Percentiles rank a stretch among this genome's conserved stretches.
phyloP scores from a whole-genome alignment of 2,888 invertebrate species.

The Alviniconcha strummeri region DNA sequence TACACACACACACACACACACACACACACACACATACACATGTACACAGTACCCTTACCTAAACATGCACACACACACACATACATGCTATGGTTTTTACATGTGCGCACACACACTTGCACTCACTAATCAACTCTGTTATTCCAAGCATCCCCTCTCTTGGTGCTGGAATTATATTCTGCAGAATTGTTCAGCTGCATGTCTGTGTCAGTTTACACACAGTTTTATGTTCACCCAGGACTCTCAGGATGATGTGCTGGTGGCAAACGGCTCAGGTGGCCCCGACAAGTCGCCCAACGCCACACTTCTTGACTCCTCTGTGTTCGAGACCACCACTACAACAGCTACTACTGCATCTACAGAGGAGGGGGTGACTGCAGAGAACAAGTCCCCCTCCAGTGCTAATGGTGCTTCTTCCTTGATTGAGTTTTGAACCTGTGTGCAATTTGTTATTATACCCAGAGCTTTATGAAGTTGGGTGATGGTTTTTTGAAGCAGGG shows the following conservation, averaged over 20 bases:
- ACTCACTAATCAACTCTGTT: no score
- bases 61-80: no score
- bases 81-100: no score
- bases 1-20: no score
- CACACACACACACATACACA: no score
- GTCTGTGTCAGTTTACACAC: no score
- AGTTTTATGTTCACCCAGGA: constrained; percentile 8
- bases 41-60: no score
- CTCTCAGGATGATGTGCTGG: constrained; percentile 11
- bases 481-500: background rate
- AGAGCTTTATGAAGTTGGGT: background rate
- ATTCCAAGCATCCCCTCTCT: no score
- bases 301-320: constrained; percentile 9
- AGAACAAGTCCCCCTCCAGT: background rate
- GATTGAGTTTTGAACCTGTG: constrained; percentile 30
- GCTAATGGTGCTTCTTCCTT: constrained; percentile 11
- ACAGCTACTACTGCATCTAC: background rate
- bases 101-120: background rate
- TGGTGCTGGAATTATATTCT: no score
- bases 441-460: no score
- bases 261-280: background rate
- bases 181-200: no score
- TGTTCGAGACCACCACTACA: background rate
- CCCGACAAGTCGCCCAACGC: background rate
- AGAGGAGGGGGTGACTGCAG: background rate